Evolutionary conservation across 2,888 invertebrate species (phyloP), one percentile per base, ranked within the genome.

Genomic region (Diadromus collaris): DNA sequence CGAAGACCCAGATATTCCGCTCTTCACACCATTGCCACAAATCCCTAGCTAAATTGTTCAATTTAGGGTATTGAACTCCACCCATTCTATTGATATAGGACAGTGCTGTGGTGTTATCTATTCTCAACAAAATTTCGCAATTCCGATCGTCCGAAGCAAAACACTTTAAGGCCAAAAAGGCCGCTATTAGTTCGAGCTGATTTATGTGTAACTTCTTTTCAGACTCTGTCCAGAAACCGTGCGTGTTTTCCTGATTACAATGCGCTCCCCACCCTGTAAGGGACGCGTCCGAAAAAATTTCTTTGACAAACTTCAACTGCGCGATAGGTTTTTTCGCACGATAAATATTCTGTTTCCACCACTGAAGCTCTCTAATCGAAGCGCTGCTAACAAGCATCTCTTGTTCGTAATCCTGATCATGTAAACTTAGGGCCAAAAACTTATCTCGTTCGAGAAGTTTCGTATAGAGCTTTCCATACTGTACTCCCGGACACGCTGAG

Each of bases 21-120:
- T 48, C 41, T 60, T 79, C 69, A 19, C 81, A 82, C 77, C 79
- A 83, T 32, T 76, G 34, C 80, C 79, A 81, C 10, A 81, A 76
- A 21, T 79, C 24, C 32, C 58, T 34, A 7, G 76, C 61, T 10
- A 79, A 48, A 21, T 70, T 58, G 63, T 82, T 79, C 24, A 87
- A 69, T 7, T 81, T 56, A 1, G 68, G 70, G 76, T 78, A 85
- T 75, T 83, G 78, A 9, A 78, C 67, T n/a, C n/a, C n/a, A n/a
- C n/a, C n/a, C n/a, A n/a, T n/a, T n/a, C n/a, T n/a, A n/a, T n/a
- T n/a, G n/a, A n/a, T 56, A 60, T 84, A 82, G 5, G 81, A 76
- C 24, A 83, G 65, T 0, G 82, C 82, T 6, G 82, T 83, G 9
- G 80, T 83, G 63, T 83, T 83, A 63, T 82, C 83, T 1, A 76